Percentiles rank a stretch among this genome's conserved stretches.
Evolutionary conservation across 2,888 invertebrate genomes (phyloP).

Genomic region (Philopedon plagiatum): DNA sequence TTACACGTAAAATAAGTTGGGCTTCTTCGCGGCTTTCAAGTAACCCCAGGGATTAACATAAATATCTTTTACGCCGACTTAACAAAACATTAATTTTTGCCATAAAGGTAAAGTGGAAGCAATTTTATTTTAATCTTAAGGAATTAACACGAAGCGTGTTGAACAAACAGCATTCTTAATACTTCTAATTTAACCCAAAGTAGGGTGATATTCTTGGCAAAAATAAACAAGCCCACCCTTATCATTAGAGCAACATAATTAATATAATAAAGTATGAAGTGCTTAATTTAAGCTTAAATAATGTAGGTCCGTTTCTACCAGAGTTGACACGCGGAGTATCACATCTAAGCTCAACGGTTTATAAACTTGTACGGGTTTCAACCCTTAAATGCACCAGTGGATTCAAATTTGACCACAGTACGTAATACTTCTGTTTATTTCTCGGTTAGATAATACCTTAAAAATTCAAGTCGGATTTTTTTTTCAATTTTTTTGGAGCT

Average conservation of each 20-base stretch:
- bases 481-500: too few relatives aligned
- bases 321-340: too few relatives aligned
- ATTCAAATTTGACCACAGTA: too few relatives aligned
- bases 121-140: conserved; percentile 14
- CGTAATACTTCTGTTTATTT: too few relatives aligned
- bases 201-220: background rate
- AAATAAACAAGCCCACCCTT: background rate
- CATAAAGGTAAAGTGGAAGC: conserved; percentile 3
- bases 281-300: too few relatives aligned
- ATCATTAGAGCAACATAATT: background rate
- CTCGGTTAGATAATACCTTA: too few relatives aligned
- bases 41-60: conserved; percentile 9
- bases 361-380: too few relatives aligned
- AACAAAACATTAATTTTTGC: conserved; percentile 12
- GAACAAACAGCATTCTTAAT: conserved; percentile 11
- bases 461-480: too few relatives aligned
- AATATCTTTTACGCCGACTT: conserved; percentile 7
- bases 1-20: background rate
- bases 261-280: background rate
- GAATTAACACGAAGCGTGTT: conserved; percentile 8
- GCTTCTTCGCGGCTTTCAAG: conserved; percentile 3
- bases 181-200: background rate
- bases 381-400: too few relatives aligned
- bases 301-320: too few relatives aligned
- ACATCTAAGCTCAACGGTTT: too few relatives aligned